A percentile compares a stretch with the other conserved stretches of the same genome.
Conservation (phyloP, 1,140 invertebrate species). For the Liolophura sinensis region DNA sequence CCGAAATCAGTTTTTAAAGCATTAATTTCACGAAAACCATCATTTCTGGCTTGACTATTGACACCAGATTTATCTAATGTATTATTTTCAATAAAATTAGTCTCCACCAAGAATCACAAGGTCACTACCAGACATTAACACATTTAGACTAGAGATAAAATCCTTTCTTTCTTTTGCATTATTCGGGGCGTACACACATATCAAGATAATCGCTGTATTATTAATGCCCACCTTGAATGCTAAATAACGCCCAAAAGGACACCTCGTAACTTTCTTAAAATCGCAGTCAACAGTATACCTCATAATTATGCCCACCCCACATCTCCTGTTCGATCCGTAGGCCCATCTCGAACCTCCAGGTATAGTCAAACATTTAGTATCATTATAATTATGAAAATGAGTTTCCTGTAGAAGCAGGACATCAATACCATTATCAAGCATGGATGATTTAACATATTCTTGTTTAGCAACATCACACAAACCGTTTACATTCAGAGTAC, state of each 20-base stretch:
- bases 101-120: neutral
- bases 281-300: neutral
- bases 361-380: too few relatives aligned
- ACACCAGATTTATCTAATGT: neutral
- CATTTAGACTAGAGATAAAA: neutral
- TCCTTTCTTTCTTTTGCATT: neutral
- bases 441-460: too few relatives aligned
- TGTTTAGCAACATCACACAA: too few relatives aligned
- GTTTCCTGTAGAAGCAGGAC: too few relatives aligned
- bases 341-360: neutral
- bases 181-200: neutral
- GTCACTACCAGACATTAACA: neutral
- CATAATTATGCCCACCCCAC: neutral
- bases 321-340: neutral
- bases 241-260: neutral
- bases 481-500: too few relatives aligned
- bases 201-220: neutral
- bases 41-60: neutral
- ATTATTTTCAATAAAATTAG: neutral
- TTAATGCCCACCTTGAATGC: neutral
- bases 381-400: too few relatives aligned
- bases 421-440: too few relatives aligned
- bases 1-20: neutral
- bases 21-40: neutral
- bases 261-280: neutral